Percentiles rank a stretch among this genome's conserved stretches.
phyloP scores from a whole-genome alignment of 1,140 invertebrate genomes.

The Drosophila sp. region DNA sequence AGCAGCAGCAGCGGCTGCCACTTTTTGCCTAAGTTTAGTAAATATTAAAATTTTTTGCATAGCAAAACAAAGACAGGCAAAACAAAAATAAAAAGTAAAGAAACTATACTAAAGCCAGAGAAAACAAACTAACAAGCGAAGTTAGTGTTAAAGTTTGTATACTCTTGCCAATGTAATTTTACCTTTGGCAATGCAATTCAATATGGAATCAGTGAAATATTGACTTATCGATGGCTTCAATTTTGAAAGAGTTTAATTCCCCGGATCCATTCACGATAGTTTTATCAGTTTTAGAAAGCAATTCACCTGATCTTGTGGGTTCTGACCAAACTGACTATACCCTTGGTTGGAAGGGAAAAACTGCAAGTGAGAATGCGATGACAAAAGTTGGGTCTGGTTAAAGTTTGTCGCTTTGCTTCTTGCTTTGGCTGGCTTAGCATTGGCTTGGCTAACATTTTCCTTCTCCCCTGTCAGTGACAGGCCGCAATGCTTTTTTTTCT shows the following conservation, averaged over 20 bases:
- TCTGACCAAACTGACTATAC: background rate
- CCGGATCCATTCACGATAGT: too few relatives aligned
- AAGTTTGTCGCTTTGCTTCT: conserved; percentile 60
- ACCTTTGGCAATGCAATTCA: too few relatives aligned
- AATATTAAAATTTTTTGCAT: conserved; percentile 71
- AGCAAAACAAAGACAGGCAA: conserved; percentile 59
- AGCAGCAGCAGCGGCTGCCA: conserved; percentile 57
- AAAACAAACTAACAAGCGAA: background rate
- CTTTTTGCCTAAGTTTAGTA: conserved; percentile 75
- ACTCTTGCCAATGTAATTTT: background rate
- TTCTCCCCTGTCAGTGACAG: conserved; percentile 21
- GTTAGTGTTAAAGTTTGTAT: background rate
- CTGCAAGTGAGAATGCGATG: conserved; percentile 61
- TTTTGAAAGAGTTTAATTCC: too few relatives aligned
- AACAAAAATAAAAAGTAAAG: conserved; percentile 19
- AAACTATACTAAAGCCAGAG: background rate
- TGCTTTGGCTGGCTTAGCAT: conserved; percentile 10
- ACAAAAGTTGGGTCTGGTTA: conserved; percentile 74
- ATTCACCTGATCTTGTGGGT: too few relatives aligned
- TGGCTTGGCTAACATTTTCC: conserved; percentile 21
- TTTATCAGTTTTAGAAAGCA: too few relatives aligned
- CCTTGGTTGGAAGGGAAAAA: conserved; percentile 20
- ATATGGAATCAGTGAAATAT: too few relatives aligned
- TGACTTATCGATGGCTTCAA: too few relatives aligned
- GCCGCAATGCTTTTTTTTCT: conserved; percentile 4